Evolutionary conservation across 2,797 vertebrate species (phyloP), one percentile per base, ranked within the genome.

Genomic region (Onychomys torridus): DNA sequence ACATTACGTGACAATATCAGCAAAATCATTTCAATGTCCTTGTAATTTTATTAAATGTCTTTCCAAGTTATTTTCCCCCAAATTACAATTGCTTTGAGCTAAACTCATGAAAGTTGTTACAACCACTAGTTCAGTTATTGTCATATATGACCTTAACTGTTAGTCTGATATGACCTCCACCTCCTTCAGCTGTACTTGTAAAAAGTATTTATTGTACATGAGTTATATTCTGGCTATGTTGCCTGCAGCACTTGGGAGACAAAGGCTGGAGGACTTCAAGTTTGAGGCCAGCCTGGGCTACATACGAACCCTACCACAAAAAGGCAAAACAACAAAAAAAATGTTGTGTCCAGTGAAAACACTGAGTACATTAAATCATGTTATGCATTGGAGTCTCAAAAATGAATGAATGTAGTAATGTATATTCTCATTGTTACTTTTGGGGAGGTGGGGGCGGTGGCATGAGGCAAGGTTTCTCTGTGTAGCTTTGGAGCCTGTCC

Each of bases 21-120:
- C 57, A 82, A 40, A 77, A 65, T 71, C 37, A 71, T 65, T 92
- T 96, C 29, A 67, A 3, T 95, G 76, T 63, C 34, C 63, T 65
- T 92, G 96, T 46, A 67, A 12, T 96, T 90, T 90, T 69, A 71
- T 84, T 89, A 59, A 34, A 25, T 63, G 21, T 84, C 69, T 93
- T 21, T 43, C 40, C 2, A 21, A 63, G 17, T 73, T 90, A 0
- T 88, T 92, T 69, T 94, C 59, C 61, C 16, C 49, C 63, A 84
- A 55, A 73, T 93, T 63, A 73, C 13, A 43, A 67, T 96, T 89
- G 32, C 65, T 95, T 94, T 82, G 75, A 43, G 12, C 49, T 81
- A 81, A 87, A 12, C n/a, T 87, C 77, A 71, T 40, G 0, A 93
- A 89, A 4, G 77, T 85, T 43, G 10, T 76, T 90, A 57, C 0